Conservation (phyloP, 1,140 invertebrate species). For the Popillia japonica region DNA sequence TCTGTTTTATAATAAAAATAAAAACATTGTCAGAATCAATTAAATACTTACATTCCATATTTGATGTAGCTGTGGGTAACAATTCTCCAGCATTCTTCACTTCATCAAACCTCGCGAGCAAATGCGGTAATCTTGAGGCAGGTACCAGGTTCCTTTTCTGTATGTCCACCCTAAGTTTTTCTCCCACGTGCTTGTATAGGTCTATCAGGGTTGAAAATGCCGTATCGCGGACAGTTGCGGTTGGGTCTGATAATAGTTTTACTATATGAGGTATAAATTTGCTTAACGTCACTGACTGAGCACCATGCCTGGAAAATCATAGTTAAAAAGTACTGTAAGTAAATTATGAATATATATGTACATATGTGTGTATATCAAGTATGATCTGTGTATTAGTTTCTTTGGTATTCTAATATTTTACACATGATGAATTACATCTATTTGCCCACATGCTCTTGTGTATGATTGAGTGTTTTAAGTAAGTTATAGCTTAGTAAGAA, state of each 20-base stretch:
- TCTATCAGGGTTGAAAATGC: conserved; percentile 87
- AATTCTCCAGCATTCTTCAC: conserved; percentile 80
- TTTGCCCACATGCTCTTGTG: too few relatives aligned
- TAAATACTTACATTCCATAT: conserved; percentile 46
- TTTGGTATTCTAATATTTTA: not conserved
- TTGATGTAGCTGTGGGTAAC: conserved; percentile 73
- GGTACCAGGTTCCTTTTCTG: conserved; percentile 83
- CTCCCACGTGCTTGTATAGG: conserved; percentile 93
- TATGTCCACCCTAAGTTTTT: conserved; percentile 84
- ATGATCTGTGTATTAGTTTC: not conserved
- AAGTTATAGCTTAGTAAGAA: too few relatives aligned
- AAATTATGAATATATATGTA: not conserved
- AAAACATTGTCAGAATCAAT: not conserved
- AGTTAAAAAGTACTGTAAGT: not conserved
- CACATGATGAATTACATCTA: too few relatives aligned
- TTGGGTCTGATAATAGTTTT: conserved; percentile 89
- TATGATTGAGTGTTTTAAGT: too few relatives aligned
- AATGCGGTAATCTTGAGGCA: conserved; percentile 77
- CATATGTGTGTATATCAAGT: too few relatives aligned
- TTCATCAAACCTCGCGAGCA: conserved; percentile 89
- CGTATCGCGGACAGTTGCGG: conserved; percentile 84
- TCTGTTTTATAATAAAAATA: not conserved
- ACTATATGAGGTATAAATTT: conserved; percentile 84
- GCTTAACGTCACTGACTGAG: conserved; percentile 79
- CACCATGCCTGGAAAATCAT: conserved; percentile 76